Conservation (phyloP, 2,888 invertebrate genomes). For the Cephus nigrinus region DNA sequence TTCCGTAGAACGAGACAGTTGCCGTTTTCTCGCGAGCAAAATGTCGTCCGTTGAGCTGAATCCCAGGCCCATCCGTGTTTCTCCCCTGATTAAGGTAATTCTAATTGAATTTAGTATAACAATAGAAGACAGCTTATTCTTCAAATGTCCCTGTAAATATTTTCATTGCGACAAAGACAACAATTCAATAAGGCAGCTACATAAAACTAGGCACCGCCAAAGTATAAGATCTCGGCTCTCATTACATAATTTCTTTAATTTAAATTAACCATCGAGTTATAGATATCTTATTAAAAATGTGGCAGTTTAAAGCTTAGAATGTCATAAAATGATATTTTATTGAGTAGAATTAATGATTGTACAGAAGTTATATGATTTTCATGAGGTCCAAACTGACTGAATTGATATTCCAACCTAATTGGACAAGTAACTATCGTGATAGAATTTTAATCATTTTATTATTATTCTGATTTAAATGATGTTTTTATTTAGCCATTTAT, state of each 20-base stretch:
- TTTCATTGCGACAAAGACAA: background rate
- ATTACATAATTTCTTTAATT: constrained; percentile 7
- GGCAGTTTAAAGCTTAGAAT: background rate
- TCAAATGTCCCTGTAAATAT: background rate
- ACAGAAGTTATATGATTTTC: background rate
- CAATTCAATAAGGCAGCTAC: background rate
- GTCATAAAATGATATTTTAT: background rate
- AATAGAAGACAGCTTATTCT: background rate
- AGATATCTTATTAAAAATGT: background rate
- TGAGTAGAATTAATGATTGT: background rate
- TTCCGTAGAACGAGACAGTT: background rate
- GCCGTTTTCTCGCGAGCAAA: constrained; percentile 15
- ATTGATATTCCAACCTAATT: background rate
- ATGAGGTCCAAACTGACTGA: background rate
- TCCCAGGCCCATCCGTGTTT: constrained; percentile 77
- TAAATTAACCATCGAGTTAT: background rate
- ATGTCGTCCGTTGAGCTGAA: constrained; percentile 57
- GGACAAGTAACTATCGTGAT: too few relatives aligned
- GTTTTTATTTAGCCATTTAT: background rate
- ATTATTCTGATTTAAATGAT: background rate
- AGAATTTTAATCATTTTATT: background rate
- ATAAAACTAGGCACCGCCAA: background rate
- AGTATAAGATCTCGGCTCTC: background rate
- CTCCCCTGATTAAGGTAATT: constrained; percentile 83
- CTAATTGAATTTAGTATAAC: constrained; percentile 6